Percentiles rank a stretch among this genome's conserved stretches.
Evolutionary conservation across 2,888 invertebrate species (phyloP).

Genomic region (Acanthosepion pharaonis): DNA sequence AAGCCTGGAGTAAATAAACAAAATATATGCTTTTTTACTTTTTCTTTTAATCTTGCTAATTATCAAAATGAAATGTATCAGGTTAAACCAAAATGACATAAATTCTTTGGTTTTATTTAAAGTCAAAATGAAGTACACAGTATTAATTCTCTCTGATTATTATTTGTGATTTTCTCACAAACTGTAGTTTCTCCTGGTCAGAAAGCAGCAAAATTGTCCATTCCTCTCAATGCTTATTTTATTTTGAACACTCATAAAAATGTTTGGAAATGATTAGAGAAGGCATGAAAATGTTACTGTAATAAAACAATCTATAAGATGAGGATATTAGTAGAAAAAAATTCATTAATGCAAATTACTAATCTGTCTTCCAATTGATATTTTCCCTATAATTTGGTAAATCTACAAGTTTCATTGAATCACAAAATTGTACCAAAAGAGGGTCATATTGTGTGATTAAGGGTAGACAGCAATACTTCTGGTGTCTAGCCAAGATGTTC

Average conservation of each 20-base stretch:
- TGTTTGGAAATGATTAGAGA: background rate
- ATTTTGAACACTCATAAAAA: background rate
- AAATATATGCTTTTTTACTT: background rate
- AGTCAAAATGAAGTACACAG: background rate
- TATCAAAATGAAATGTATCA: background rate
- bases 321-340: background rate
- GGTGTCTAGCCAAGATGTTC: background rate
- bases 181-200: background rate
- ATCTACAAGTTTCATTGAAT: background rate
- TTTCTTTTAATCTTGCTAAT: background rate
- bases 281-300: background rate
- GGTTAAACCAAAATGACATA: background rate
- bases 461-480: background rate
- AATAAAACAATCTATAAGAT: background rate
- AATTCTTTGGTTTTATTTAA: background rate
- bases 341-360: background rate
- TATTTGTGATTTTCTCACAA: background rate
- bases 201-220: background rate
- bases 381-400: background rate
- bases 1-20: background rate
- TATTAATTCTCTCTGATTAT: background rate
- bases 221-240: background rate
- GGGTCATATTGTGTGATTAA: background rate
- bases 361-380: background rate
- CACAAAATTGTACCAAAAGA: background rate